Evolutionary conservation across 2,888 invertebrate genomes (phyloP).

Genomic region (Leptinotarsa juncta): DNA sequence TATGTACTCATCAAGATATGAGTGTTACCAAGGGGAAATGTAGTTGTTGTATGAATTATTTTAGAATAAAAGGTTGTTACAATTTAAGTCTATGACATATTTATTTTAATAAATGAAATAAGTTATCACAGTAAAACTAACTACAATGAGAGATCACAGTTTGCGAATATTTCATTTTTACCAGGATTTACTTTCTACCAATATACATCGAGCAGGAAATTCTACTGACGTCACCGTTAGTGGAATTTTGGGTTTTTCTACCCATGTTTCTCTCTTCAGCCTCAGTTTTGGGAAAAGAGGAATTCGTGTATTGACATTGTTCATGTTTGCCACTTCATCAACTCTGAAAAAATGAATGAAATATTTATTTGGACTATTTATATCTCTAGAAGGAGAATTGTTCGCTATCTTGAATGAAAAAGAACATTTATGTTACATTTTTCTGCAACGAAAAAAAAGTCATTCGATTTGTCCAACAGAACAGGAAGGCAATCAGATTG

Average conservation of each 20-base stretch:
- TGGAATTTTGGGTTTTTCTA: conserved; percentile 56
- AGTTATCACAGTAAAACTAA: background rate
- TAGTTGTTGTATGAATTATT: no score
- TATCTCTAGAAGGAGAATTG: no score
- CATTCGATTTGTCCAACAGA: no score
- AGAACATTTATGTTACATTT: background rate
- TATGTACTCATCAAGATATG: no score
- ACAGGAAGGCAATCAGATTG: no score
- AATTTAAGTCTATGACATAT: background rate
- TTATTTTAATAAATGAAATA: background rate
- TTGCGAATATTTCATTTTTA: background rate
- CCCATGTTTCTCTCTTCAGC: conserved; percentile 64
- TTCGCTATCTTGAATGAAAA: no score
- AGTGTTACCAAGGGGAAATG: no score
- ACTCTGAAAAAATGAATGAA: conserved; percentile 46
- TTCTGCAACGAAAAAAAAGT: background rate
- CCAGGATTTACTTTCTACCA: conserved; percentile 1
- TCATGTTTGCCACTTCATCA: conserved; percentile 60
- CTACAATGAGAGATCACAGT: conserved; percentile 30
- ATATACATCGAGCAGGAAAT: conserved; percentile 47
- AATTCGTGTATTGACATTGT: conserved; percentile 50
- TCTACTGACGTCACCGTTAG: conserved; percentile 59
- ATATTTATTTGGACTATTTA: background rate
- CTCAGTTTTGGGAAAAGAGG: conserved; percentile 62
- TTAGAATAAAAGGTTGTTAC: no score